A percentile compares a stretch with the other conserved stretches of the same genome.
Evolutionary conservation across 2,797 vertebrate species (phyloP).

Genomic region (Parambassis ranga): DNA sequence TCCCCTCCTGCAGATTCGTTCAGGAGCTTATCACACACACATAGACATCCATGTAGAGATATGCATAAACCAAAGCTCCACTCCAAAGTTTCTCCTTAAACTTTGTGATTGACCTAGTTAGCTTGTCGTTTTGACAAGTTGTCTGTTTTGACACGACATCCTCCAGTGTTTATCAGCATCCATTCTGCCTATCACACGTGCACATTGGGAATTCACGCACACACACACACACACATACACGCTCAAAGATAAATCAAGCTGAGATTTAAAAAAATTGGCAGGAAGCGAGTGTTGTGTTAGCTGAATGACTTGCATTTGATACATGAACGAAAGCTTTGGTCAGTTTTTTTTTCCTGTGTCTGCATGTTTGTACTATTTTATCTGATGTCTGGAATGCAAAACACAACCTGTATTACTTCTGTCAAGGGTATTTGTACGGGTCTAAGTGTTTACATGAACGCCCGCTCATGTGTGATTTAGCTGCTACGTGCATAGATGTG

Average conservation of each 20-base stretch:
- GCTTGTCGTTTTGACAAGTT: constrained; percentile 76
- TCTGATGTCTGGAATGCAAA: constrained; percentile 36
- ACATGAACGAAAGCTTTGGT: constrained; percentile 33
- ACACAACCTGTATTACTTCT: constrained; percentile 5
- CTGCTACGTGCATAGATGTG: background rate
- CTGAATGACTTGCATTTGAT: constrained; percentile 31
- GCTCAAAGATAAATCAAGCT: constrained; percentile 58
- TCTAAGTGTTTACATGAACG: constrained; percentile 17
- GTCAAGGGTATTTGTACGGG: background rate
- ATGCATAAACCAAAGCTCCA: constrained; percentile 74
- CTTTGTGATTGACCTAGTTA: constrained; percentile 84
- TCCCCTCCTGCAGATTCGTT: constrained; percentile 77
- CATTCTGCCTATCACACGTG: constrained; percentile 73
- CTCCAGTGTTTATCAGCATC: constrained; percentile 82
- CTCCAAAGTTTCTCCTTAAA: constrained; percentile 81
- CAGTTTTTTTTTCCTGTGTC: constrained; percentile 12
- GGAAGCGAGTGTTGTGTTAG: constrained; percentile 45
- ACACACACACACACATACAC: constrained; percentile 23
- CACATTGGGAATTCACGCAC: constrained; percentile 66
- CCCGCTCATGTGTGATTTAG: constrained; percentile 36
- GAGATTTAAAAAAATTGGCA: constrained; percentile 58
- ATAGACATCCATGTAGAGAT: constrained; percentile 59
- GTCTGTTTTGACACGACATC: constrained; percentile 81
- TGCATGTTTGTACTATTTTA: background rate
- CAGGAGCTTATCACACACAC: constrained; percentile 71